A percentile compares a stretch with the other conserved stretches of the same genome.
Conservation (phyloP, 2,113 vertebrate species). For the Promerops cafer region DNA sequence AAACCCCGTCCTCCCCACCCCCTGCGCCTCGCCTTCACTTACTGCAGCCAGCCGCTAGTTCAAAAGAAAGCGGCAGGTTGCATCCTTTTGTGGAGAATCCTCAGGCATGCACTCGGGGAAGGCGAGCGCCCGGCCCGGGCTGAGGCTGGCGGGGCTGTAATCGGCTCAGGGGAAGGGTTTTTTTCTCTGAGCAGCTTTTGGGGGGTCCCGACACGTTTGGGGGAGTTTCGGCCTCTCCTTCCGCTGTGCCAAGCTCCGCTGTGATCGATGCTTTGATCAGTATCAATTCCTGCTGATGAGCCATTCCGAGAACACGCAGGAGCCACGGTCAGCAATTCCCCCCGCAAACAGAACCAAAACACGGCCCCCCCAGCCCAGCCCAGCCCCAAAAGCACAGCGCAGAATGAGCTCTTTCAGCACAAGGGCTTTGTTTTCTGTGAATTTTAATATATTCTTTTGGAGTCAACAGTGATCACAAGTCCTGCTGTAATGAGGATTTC, state of each 20-base stretch:
- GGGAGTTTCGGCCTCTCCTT: neutral
- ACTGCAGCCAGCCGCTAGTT: constrained; percentile 33
- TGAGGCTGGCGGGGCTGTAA: neutral
- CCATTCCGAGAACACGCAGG: neutral
- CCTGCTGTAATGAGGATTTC: neutral
- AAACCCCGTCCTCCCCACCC: constrained; percentile 27
- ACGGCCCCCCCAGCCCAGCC: neutral
- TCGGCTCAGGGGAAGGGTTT: neutral
- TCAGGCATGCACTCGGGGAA: neutral
- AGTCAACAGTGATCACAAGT: neutral
- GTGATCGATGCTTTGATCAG: neutral
- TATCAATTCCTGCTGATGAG: neutral
- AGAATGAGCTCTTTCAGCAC: neutral
- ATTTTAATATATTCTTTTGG: neutral
- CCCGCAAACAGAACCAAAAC: neutral
- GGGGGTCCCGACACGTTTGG: neutral
- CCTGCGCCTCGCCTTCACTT: constrained; percentile 33
- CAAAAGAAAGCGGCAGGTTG: neutral
- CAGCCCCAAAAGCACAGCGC: neutral
- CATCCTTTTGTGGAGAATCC: neutral
- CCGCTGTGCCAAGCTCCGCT: neutral
- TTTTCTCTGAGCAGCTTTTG: neutral
- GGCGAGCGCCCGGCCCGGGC: neutral
- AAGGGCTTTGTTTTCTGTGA: constrained; percentile 44
- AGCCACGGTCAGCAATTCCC: neutral